Conservation (phyloP, 2,797 vertebrate genomes). For the Schizothorax lantsangensis region DNA sequence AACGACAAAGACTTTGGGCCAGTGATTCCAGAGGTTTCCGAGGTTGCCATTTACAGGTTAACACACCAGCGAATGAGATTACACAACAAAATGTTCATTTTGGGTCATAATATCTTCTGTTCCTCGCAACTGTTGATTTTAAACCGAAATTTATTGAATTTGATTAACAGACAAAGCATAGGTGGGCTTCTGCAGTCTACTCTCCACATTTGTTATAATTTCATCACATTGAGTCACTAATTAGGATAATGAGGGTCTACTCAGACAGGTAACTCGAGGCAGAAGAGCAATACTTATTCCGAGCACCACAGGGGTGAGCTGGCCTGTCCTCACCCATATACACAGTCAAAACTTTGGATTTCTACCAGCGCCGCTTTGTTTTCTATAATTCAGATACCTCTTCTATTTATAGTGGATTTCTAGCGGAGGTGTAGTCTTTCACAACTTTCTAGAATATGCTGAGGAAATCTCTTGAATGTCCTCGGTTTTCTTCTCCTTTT, state of each 20-base stretch:
- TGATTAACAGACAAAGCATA: neutral
- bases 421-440: conserved; percentile 57
- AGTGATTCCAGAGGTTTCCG: conserved; percentile 54
- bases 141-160: neutral
- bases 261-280: conserved; percentile 35
- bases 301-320: conserved; percentile 36
- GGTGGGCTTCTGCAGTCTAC: neutral
- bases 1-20: conserved; percentile 35
- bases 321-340: conserved; percentile 59
- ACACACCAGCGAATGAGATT: conserved; percentile 63
- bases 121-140: conserved; percentile 34
- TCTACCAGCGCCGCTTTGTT: conserved; percentile 58
- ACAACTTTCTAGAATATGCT: conserved; percentile 28
- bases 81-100: conserved; percentile 55
- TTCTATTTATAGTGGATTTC: conserved; percentile 64
- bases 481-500: conserved; percentile 21
- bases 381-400: conserved; percentile 60
- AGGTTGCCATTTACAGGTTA: conserved; percentile 62
- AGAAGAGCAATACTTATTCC: conserved; percentile 54
- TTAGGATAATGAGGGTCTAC: conserved; percentile 30
- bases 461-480: conserved; percentile 2
- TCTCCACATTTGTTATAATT: neutral
- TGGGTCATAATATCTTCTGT: conserved; percentile 10
- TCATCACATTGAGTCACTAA: conserved; percentile 27
- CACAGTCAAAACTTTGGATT: conserved; percentile 53